Evolutionary conservation across 2,113 vertebrate genomes (phyloP).

Genomic region (Dolichallabes microphthalmus): DNA sequence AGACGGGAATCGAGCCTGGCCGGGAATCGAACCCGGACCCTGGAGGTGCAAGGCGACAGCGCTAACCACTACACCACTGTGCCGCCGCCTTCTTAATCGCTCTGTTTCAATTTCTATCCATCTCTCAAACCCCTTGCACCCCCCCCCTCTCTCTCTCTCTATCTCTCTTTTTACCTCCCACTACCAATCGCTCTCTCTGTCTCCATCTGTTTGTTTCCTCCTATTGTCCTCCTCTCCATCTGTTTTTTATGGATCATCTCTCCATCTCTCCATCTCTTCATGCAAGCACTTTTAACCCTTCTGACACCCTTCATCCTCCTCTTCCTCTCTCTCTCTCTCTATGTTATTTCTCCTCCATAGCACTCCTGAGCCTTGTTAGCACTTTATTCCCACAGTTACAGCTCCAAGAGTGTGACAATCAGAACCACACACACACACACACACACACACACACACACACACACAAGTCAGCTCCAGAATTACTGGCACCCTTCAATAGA

Average conservation of each 20-base stretch:
- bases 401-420: background rate
- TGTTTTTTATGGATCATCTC: background rate
- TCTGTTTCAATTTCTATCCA: background rate
- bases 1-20: no score
- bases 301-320: no score
- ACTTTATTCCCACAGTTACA: background rate
- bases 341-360: background rate
- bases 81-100: background rate
- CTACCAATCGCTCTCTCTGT: background rate
- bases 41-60: no score
- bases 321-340: background rate
- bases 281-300: background rate
- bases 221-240: background rate
- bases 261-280: background rate
- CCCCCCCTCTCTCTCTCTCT: background rate
- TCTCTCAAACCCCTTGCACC: background rate
- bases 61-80: no score
- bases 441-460: background rate
- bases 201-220: slow-evolving; percentile 1
- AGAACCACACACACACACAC: background rate
- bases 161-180: background rate
- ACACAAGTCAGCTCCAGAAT: background rate
- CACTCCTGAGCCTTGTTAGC: background rate
- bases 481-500: background rate
- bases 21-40: no score